phyloP scores from a whole-genome alignment of 35 echinoderm and acorn worm species.

The Diadema setosum region DNA sequence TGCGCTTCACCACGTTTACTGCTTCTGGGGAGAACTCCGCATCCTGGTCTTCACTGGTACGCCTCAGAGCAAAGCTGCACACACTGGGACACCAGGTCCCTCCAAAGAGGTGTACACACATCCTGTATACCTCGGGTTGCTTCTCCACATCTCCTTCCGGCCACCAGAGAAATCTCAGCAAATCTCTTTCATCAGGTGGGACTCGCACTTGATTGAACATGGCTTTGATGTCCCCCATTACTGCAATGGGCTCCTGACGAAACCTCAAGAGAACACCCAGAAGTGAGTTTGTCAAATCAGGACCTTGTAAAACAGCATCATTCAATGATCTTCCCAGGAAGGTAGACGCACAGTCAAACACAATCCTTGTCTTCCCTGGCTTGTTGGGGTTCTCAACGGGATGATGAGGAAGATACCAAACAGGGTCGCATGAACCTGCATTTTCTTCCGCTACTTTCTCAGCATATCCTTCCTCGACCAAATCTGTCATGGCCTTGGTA shows the following conservation, averaged over 20 bases:
- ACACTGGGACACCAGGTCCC: slow-evolving; percentile 19
- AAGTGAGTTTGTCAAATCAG: slow-evolving; percentile 21
- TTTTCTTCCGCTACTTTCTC: neutral
- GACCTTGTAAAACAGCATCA: neutral
- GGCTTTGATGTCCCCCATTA: slow-evolving; percentile 44
- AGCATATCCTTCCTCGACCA: slow-evolving; percentile 11
- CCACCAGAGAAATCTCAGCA: slow-evolving; percentile 52
- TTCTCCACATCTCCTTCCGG: neutral
- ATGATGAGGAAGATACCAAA: slow-evolving; percentile 41
- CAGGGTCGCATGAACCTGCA: neutral
- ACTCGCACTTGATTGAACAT: slow-evolving; percentile 56
- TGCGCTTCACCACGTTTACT: neutral
- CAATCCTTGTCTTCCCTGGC: slow-evolving; percentile 1
- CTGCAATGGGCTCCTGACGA: slow-evolving; percentile 30
- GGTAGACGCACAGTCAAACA: neutral
- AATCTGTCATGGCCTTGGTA: neutral
- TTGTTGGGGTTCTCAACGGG: slow-evolving; percentile 42
- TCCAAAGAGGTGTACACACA: slow-evolving; percentile 16
- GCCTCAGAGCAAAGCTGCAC: neutral
- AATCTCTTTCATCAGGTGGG: slow-evolving; percentile 1
- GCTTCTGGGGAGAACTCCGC: neutral
- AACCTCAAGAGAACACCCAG: slow-evolving; percentile 44
- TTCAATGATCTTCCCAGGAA: slow-evolving; percentile 6
- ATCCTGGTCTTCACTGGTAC: neutral
- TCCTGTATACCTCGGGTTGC: neutral